Evolutionary conservation across 2,888 invertebrate genomes (phyloP).

Genomic region (Nysson spinosus): DNA sequence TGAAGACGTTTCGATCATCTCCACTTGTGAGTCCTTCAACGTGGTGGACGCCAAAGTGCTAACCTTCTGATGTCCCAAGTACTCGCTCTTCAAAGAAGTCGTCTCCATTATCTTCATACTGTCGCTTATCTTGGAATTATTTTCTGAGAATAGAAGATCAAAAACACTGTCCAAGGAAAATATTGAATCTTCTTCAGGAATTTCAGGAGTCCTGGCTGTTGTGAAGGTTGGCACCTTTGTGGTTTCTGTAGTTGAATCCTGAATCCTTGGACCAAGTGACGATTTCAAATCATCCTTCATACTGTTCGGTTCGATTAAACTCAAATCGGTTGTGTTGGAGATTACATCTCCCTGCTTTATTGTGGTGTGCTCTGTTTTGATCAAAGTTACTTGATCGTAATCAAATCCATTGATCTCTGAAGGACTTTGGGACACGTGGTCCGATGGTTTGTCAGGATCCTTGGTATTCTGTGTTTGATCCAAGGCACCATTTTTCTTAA

Average conservation of each 20-base stretch:
- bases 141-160: constrained; percentile 80
- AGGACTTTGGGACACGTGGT: constrained; percentile 10
- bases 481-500: too few relatives aligned
- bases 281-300: constrained; percentile 8
- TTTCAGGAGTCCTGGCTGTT: background rate
- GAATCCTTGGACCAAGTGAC: too few relatives aligned
- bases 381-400: constrained; percentile 3
- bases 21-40: constrained; percentile 8
- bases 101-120: constrained; percentile 16
- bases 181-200: constrained; percentile 76
- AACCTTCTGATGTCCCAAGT: background rate
- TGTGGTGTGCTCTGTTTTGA: background rate
- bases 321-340: too few relatives aligned
- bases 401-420: background rate
- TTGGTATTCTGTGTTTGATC: too few relatives aligned
- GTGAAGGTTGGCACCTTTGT: too few relatives aligned
- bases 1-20: constrained; percentile 45
- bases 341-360: constrained; percentile 18
- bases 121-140: constrained; percentile 61
- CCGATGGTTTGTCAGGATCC: constrained; percentile 9
- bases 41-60: background rate
- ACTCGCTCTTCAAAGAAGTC: background rate
- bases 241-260: too few relatives aligned
- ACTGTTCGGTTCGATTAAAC: constrained; percentile 8
- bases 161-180: constrained; percentile 82